Percentiles rank a stretch among this genome's conserved stretches.
These are phyloP conservation scores for Crypturellus undulatus DNA, from an alignment of 2,113 vertebrate genomes.

Conservation along the genomic window DNA sequence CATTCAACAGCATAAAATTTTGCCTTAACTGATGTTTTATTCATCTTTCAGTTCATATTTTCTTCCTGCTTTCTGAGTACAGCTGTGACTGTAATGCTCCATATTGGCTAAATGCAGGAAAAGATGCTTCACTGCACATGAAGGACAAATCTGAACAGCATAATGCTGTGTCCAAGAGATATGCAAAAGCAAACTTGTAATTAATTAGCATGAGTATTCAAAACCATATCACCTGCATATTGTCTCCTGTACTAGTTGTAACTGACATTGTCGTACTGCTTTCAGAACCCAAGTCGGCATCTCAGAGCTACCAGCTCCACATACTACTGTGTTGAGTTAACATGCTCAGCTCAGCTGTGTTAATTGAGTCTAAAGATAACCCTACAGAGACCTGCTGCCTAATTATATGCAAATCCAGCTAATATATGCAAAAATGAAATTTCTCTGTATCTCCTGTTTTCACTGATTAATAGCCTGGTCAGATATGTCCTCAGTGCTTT, in stretches of 20 bases:
- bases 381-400: background rate
- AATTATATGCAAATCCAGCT: background rate
- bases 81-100: background rate
- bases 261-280: background rate
- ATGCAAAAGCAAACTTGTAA: slow-evolving; percentile 42
- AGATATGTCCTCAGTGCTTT: background rate
- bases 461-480: background rate
- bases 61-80: background rate
- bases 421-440: background rate
- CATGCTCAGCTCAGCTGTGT: background rate
- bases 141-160: background rate
- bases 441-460: background rate
- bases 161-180: background rate
- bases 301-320: background rate
- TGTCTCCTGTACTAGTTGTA: slow-evolving; percentile 16
- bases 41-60: background rate
- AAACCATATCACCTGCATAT: background rate
- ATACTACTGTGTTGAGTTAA: background rate
- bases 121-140: background rate
- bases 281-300: background rate
- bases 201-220: background rate
- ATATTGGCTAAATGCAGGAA: background rate
- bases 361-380: background rate
- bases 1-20: background rate
- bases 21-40: background rate